phyloP scores from a whole-genome alignment of 2,113 vertebrate species.

The Heliornis fulica region DNA sequence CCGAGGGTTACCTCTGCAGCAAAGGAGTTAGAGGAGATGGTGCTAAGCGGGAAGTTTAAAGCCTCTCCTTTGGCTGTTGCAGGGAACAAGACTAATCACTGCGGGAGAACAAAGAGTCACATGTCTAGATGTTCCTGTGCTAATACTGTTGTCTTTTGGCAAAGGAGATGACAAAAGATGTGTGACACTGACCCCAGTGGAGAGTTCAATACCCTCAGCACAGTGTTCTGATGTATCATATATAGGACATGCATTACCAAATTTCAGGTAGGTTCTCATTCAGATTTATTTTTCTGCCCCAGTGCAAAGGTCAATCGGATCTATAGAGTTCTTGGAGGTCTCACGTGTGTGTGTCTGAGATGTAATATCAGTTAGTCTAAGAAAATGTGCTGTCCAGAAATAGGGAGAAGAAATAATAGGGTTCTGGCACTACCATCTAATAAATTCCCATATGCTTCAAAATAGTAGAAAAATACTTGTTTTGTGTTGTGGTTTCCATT shows the following conservation, averaged over 20 bases:
- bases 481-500: constrained; percentile 21
- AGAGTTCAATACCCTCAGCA: not conserved
- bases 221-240: not conserved
- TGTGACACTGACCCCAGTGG: accelerated
- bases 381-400: not conserved
- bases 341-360: not conserved
- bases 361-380: not conserved
- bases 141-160: not conserved
- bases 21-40: not conserved
- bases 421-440: not conserved
- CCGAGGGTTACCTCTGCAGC: not conserved
- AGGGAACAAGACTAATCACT: not conserved
- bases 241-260: not conserved
- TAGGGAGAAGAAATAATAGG: not conserved
- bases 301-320: not conserved
- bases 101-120: not conserved
- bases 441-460: not conserved
- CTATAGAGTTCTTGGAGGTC: not conserved
- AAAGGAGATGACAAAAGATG: not conserved
- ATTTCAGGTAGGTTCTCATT: not conserved
- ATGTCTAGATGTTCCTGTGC: not conserved
- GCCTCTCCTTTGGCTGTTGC: not conserved
- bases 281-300: not conserved
- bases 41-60: not conserved
- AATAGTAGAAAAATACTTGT: not conserved